Percentiles rank a stretch among this genome's conserved stretches.
phyloP scores from a whole-genome alignment of 2,888 invertebrate genomes.

The Eudasyphora cyanicolor region DNA sequence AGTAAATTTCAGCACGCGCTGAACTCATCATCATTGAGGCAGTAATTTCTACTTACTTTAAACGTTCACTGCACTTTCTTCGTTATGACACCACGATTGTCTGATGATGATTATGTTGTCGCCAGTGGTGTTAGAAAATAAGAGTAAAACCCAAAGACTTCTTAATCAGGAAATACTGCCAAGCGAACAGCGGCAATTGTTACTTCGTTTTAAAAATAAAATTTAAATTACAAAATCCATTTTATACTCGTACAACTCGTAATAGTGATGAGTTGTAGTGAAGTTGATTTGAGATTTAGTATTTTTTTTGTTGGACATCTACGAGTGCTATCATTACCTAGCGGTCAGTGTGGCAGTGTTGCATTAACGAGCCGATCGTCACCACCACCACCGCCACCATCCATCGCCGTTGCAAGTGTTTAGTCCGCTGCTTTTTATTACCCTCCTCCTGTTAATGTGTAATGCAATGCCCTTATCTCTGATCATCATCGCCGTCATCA shows the following conservation, averaged over 20 bases:
- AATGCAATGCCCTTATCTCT: slow-evolving; percentile 52
- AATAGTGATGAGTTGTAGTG: not conserved
- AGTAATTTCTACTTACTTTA: not conserved
- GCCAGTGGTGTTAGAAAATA: slow-evolving; percentile 69
- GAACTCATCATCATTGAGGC: not conserved
- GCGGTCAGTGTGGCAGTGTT: too few relatives aligned
- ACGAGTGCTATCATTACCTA: not conserved
- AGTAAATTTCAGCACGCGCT: not conserved
- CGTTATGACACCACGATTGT: not conserved
- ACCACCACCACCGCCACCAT: not conserved
- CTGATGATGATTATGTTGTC: slow-evolving; percentile 60
- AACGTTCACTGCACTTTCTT: not conserved
- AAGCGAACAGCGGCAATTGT: slow-evolving; percentile 65
- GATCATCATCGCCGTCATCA: slow-evolving; percentile 34
- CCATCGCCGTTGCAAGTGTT: slow-evolving; percentile 50
- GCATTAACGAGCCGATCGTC: not conserved
- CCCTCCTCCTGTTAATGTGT: slow-evolving; percentile 34
- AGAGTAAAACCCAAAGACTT: slow-evolving; percentile 76
- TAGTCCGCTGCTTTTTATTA: slow-evolving; percentile 45
- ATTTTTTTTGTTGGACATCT: not conserved
- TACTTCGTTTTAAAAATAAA: slow-evolving; percentile 10
- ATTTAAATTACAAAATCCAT: slow-evolving; percentile 45
- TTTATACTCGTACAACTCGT: too few relatives aligned
- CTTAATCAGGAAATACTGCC: slow-evolving; percentile 77
- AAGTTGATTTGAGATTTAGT: not conserved